Conservation (phyloP, 2,797 vertebrate genomes). For the Setipinna tenuifilis region DNA sequence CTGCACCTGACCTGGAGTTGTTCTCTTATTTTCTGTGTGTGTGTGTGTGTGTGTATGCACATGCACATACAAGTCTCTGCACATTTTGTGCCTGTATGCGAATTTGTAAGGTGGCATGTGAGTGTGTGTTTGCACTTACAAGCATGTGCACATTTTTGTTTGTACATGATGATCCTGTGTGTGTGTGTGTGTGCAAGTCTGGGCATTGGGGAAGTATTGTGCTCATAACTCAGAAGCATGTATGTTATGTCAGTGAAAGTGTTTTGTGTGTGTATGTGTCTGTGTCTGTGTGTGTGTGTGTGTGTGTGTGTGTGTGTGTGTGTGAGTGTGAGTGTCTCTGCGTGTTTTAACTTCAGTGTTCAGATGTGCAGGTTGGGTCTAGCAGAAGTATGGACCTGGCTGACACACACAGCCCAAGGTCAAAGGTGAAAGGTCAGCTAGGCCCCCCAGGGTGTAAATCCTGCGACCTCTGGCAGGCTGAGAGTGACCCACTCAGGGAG, state of each 20-base stretch:
- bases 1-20: conserved; percentile 28
- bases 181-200: neutral
- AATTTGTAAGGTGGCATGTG: neutral
- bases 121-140: neutral
- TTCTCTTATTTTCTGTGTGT: conserved; percentile 29
- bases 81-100: neutral
- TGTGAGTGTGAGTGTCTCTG: neutral
- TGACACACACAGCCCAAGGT: neutral
- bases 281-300: neutral
- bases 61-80: neutral
- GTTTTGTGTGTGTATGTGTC: neutral
- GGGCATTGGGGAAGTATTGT: neutral
- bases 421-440: neutral
- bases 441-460: neutral
- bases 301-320: neutral
- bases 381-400: neutral
- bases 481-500: neutral
- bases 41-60: conserved; percentile 21
- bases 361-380: neutral
- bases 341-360: neutral
- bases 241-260: neutral
- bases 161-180: neutral
- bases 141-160: neutral
- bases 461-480: neutral
- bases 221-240: neutral